phyloP scores from a whole-genome alignment of 2,113 vertebrate species.

The Xiphorhynchus elegans region DNA sequence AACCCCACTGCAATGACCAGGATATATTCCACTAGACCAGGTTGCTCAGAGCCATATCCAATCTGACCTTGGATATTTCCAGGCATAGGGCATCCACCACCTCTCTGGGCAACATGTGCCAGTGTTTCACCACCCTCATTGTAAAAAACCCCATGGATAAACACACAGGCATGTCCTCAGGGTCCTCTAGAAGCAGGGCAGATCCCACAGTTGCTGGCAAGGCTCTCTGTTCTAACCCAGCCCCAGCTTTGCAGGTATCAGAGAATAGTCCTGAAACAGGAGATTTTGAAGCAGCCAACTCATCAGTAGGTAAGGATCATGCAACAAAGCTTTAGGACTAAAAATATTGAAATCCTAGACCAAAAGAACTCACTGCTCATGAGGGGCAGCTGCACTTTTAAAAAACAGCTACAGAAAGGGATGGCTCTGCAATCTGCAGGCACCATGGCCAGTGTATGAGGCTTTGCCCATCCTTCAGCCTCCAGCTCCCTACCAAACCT shows the following conservation, averaged over 20 bases:
- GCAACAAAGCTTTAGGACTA: not conserved
- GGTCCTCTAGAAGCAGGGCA: not conserved
- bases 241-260: not conserved
- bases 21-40: not conserved
- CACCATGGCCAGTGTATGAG: rapidly evolving
- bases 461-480: not conserved
- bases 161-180: not conserved
- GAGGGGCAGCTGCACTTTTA: not conserved
- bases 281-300: not conserved
- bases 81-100: not conserved
- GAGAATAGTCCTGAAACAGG: not conserved
- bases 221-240: not conserved
- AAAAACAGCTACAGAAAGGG: not conserved
- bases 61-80: not conserved
- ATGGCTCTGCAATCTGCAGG: not conserved
- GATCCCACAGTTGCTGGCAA: not conserved
- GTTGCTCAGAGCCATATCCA: not conserved
- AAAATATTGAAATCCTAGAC: not conserved
- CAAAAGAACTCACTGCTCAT: not conserved
- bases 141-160: not conserved
- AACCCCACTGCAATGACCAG: not conserved
- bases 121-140: not conserved
- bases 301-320: not conserved
- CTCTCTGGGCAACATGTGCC: not conserved
- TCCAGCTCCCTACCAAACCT: not conserved